Evolutionary conservation across 2,113 vertebrate genomes (phyloP), one percentile per base, ranked within the genome.

Genomic region (Felis catus): DNA sequence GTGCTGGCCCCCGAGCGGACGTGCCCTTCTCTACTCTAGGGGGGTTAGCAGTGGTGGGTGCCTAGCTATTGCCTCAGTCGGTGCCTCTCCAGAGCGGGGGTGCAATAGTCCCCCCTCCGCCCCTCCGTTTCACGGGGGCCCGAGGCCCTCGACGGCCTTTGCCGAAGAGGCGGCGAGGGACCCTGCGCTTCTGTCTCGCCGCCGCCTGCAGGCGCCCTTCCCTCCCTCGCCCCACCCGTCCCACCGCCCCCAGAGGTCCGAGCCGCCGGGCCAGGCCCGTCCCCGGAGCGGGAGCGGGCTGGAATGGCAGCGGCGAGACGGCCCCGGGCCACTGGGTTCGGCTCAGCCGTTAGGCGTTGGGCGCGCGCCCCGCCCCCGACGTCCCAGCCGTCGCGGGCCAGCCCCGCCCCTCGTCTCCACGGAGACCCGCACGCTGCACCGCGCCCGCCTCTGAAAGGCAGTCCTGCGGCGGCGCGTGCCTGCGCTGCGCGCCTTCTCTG

Each of bases 401-500:
- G 55, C 36, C 31, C 36, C n/a, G 12, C 83, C 90, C 78, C 29
- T 14, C 21, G 33, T 58, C 48, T 82, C 84, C 68, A 74, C 7
- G 55, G 95, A 66, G 55, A 83, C 68, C 21, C 9, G 12, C 29
- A 1, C 0, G 71, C 92, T 31, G 9, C 21, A 12, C 6, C 27
- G 36, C 33, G 11, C 18, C 2, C 14, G 2, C 51, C 16, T 18
- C 13, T 7, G 14, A 7, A 4, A 4, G 0, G n/a, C 36, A 0
- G 3, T 6, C 2, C 3, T 2, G 53, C 19, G 5, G 4, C 45
- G 39, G 36, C 53, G 12, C 1, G 18, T 12, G 55, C 31, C 12
- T 18, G 13, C 9, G 19, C n/a, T 14, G 4, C 4, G 29, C 15
- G 31, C 65, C 33, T 71, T 36, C 80, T 27, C 10, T 48, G 70